Percentiles rank a stretch among this genome's conserved stretches.
phyloP scores from a whole-genome alignment of 2,888 invertebrate species.

The Leptinotarsa tumamoca region DNA sequence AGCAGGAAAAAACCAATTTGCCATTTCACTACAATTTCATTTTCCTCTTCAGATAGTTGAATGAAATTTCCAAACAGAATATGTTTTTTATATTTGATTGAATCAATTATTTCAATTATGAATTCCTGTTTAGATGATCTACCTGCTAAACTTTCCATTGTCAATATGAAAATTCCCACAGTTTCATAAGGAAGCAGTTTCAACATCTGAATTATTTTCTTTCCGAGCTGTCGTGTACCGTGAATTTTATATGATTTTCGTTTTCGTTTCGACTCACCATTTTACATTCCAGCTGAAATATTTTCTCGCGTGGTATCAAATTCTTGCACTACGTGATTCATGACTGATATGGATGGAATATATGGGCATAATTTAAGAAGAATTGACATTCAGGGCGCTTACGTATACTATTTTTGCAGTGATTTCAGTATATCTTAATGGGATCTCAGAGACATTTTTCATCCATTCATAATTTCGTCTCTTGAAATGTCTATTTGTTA shows the following conservation, averaged over 20 bases:
- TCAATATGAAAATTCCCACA: no score
- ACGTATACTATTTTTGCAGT: neutral
- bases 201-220: neutral
- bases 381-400: neutral
- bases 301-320: neutral
- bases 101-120: no score
- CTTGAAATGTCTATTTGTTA: neutral
- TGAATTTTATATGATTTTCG: neutral
- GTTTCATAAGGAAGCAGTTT: no score
- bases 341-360: neutral
- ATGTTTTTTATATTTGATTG: no score
- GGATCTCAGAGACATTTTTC: neutral
- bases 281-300: neutral
- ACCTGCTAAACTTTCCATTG: no score
- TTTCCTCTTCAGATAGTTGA: no score
- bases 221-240: neutral
- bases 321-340: neutral
- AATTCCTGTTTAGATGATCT: no score
- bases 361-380: neutral
- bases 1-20: no score
- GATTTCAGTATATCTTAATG: neutral
- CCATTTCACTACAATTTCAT: no score
- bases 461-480: neutral
- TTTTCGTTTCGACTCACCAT: conserved; percentile 4
- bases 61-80: no score